Evolutionary conservation across 1,140 invertebrate species (phyloP).

Genomic region (Lanistes nyassanus): DNA sequence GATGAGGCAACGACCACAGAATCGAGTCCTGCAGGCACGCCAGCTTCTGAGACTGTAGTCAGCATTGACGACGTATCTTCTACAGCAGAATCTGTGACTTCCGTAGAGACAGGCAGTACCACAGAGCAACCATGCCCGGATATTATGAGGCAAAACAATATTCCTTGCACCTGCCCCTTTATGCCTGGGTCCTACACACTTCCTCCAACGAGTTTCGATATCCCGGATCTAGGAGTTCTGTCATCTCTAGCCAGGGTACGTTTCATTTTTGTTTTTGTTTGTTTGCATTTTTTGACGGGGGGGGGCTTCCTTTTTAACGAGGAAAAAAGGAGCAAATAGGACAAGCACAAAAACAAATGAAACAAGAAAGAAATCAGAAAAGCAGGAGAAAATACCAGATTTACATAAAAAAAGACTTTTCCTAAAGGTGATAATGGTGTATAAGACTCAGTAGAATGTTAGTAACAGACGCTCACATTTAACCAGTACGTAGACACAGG

Average conservation of each 20-base stretch:
- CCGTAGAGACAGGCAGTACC: neutral
- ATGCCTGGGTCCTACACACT: neutral
- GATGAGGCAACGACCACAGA: too few species aligned
- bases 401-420: neutral
- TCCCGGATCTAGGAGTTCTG: neutral
- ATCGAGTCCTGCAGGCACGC: too few species aligned
- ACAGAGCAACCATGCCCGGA: neutral
- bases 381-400: neutral
- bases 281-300: too few species aligned
- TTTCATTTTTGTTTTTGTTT: neutral
- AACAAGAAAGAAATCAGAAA: neutral
- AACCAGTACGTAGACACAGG: too few species aligned
- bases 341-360: neutral
- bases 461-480: too few species aligned
- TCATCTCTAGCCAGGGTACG: neutral
- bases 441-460: too few species aligned
- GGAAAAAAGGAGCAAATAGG: neutral
- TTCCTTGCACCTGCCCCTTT: neutral
- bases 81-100: neutral
- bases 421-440: too few species aligned
- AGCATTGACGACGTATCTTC: neutral
- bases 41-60: neutral
- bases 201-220: neutral
- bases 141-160: neutral
- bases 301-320: too few species aligned